Percentiles rank a stretch among this genome's conserved stretches.
phyloP scores from a whole-genome alignment of 30 jellyfish, hydroid and myxozoan genomes.

The Chironex yamaguchii region DNA sequence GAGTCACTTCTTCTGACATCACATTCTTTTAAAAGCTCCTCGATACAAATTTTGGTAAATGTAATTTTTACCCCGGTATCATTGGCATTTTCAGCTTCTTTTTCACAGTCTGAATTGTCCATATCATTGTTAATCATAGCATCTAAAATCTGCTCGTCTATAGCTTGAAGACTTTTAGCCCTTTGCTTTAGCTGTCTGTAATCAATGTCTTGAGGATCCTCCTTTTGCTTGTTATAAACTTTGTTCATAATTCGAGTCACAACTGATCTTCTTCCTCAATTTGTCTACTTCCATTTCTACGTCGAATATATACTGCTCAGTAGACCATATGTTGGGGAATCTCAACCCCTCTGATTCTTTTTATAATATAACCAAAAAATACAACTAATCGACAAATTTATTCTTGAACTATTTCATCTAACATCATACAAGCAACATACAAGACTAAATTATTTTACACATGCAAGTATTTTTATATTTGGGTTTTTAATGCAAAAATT shows the following conservation, averaged over 20 bases:
- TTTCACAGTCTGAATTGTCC: background rate
- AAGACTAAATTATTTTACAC: too few species aligned
- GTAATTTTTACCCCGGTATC: background rate
- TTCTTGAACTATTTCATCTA: too few species aligned
- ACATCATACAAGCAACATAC: too few species aligned
- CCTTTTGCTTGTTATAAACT: background rate
- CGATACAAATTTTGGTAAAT: background rate
- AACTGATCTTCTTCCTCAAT: constrained; percentile 13
- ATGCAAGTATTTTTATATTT: too few species aligned
- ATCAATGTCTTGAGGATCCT: constrained; percentile 5
- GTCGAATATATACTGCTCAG: background rate
- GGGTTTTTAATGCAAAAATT: too few species aligned
- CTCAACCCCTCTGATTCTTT: too few species aligned
- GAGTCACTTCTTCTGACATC: background rate
- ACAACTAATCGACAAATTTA: too few species aligned
- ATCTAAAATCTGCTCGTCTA: constrained; percentile 9
- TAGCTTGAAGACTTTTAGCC: background rate
- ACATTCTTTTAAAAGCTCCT: background rate
- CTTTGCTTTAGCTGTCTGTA: constrained; percentile 13
- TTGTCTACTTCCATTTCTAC: constrained; percentile 13
- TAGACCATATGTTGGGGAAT: too few species aligned
- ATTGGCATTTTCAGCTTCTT: constrained; percentile 3
- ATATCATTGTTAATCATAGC: background rate
- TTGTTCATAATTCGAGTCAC: constrained; percentile 6
- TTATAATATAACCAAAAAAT: too few species aligned